Evolutionary conservation across 1,140 invertebrate species (phyloP), one percentile per base, ranked within the genome.

Genomic region (Hermetia illucens): DNA sequence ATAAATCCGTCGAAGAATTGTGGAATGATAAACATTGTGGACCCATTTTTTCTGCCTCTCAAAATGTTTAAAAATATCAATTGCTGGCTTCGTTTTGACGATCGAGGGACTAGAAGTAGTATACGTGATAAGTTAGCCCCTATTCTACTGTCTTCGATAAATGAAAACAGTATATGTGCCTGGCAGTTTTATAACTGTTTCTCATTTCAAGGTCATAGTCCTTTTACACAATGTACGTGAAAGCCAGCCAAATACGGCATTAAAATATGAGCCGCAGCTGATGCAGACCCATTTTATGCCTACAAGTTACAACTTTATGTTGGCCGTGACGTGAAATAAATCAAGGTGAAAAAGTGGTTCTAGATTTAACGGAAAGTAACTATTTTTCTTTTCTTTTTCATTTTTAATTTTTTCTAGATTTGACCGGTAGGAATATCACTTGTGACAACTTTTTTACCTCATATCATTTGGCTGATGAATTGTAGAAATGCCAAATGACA

Each of bases 131-230:
- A 32, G 17, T 32, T 32, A 16, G 30, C 6, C n/a, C 30, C 30
- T 6, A 32, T 32, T 32, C 5, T 13, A n/a, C n/a, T n/a, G n/a
- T n/a, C n/a, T n/a, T n/a, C n/a, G n/a, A n/a, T n/a, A n/a, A n/a
- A n/a, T n/a, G n/a, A n/a, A n/a, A n/a, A n/a, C n/a, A n/a, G n/a
- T n/a, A n/a, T 32, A 32, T 32, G 40, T 13, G 17, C 39, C 22
- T 24, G 31, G 31, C 6, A 34, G n/a, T 15, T 27, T 29, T 31
- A 19, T 41, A 27, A 54, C 52, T 6, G 43, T 55, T 33, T 52
- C 58, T 42, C 48, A 59, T 36, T 44, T 42, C 31, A n/a, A n/a
- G 45, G 50, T 25, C 30, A 37, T n/a, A 53, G 50, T 42, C 35
- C 39, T 4, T 50, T 53, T 43, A 38, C 40, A 38, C 42, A 53